Conservation (phyloP, 2,797 vertebrate genomes). For the Darevskia nairensis region DNA sequence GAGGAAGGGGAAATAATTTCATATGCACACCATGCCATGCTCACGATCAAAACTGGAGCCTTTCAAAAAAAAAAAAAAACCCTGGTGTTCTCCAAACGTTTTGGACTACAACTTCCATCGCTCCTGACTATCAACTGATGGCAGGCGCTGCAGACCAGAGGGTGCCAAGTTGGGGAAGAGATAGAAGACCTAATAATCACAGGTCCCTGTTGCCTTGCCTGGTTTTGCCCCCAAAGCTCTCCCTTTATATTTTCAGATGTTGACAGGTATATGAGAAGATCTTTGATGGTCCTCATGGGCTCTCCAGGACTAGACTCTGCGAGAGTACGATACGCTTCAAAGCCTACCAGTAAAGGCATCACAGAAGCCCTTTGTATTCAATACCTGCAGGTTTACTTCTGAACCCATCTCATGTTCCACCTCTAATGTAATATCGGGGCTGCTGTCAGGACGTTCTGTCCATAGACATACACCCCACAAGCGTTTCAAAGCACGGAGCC, state of each 20-base stretch:
- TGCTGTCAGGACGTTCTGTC: slow-evolving; percentile 18
- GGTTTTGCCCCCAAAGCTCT: not conserved
- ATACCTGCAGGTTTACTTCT: slow-evolving; percentile 11
- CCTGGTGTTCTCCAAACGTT: too few relatives aligned
- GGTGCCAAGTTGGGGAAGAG: not conserved
- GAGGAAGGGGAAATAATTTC: not conserved
- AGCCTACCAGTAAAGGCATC: slow-evolving; percentile 27
- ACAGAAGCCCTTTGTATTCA: slow-evolving; percentile 30
- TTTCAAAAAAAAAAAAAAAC: too few relatives aligned
- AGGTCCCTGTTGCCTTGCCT: not conserved
- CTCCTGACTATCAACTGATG: too few relatives aligned
- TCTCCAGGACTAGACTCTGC: not conserved
- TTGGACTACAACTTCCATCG: too few relatives aligned
- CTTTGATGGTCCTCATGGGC: not conserved
- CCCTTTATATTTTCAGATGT: not conserved
- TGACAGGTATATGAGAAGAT: not conserved
- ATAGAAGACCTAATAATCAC: not conserved
- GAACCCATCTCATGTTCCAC: slow-evolving; percentile 26
- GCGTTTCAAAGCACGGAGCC: slow-evolving; percentile 24
- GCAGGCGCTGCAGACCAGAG: not conserved
- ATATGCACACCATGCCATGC: not conserved
- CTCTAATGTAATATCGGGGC: not conserved
- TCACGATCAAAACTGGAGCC: not conserved
- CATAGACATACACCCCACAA: not conserved
- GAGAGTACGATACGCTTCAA: not conserved